Evolutionary conservation across 2,113 vertebrate species (phyloP).

Genomic region (Ariopsis seemanni): DNA sequence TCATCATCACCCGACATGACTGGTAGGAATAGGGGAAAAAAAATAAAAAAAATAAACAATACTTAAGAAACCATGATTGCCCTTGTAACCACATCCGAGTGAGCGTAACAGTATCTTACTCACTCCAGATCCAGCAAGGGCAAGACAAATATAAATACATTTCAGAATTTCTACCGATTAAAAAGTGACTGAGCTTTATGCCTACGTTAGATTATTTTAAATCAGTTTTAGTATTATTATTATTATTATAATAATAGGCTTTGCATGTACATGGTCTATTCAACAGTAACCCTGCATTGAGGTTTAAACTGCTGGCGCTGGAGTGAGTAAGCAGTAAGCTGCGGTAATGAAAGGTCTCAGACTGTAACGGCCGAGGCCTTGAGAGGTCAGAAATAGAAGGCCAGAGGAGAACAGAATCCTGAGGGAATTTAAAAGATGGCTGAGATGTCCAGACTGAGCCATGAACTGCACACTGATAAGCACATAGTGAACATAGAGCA

Average conservation of each 20-base stretch:
- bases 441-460: conserved; percentile 13
- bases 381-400: conserved; percentile 42
- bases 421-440: conserved; percentile 34
- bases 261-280: not conserved
- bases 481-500: conserved; percentile 39
- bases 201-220: not conserved
- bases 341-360: not conserved
- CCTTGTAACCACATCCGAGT: not conserved
- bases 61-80: not conserved
- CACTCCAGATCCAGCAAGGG: not conserved
- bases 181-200: not conserved
- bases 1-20: not conserved
- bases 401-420: conserved; percentile 34
- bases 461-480: conserved; percentile 41
- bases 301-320: not conserved
- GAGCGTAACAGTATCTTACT: not conserved
- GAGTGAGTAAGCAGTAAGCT: conserved; percentile 10
- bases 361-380: conserved; percentile 42
- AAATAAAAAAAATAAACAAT: too few species aligned
- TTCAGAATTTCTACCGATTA: not conserved
- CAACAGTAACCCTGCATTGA: not conserved
- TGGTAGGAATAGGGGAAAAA: not conserved
- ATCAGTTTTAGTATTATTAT: not conserved
- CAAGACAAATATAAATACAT: not conserved
- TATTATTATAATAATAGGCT: not conserved